These are phyloP conservation scores for Euzetes globulus DNA, from an alignment of 2,888 invertebrate species.

Conservation along the genomic window DNA sequence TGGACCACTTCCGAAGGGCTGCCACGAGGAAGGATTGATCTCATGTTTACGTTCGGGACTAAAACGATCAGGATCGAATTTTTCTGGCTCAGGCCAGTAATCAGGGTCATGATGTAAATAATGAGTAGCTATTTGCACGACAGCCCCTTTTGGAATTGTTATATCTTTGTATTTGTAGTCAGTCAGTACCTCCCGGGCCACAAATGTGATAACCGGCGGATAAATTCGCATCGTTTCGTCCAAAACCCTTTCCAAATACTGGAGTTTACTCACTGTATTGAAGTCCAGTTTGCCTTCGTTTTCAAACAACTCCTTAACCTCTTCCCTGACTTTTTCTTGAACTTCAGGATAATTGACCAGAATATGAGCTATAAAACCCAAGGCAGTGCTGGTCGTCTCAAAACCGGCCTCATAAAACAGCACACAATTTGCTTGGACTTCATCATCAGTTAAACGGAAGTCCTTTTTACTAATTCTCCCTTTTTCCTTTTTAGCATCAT, in stretches of 20 bases:
- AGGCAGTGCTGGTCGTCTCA: slow-evolving; percentile 40
- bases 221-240: slow-evolving; percentile 39
- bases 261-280: slow-evolving; percentile 37
- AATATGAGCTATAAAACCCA: slow-evolving; percentile 39
- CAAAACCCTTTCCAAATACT: slow-evolving; percentile 39
- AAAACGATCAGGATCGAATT: slow-evolving; percentile 43
- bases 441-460: slow-evolving; percentile 26
- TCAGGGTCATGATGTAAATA: slow-evolving; percentile 43
- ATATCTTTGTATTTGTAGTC: slow-evolving; percentile 38
- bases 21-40: slow-evolving; percentile 34
- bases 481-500: too few relatives aligned
- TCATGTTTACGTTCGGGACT: slow-evolving; percentile 10
- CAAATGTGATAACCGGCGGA: slow-evolving; percentile 41
- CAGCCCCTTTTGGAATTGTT: slow-evolving; percentile 41
- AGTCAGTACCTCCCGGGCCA: slow-evolving; percentile 31
- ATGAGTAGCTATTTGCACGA: slow-evolving; percentile 42
- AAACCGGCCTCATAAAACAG: slow-evolving; percentile 38
- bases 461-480: neutral
- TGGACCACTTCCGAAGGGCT: slow-evolving; percentile 41
- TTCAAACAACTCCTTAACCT: slow-evolving; percentile 32
- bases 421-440: slow-evolving; percentile 33
- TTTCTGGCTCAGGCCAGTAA: slow-evolving; percentile 42
- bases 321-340: slow-evolving; percentile 39
- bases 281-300: slow-evolving; percentile 38
- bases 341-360: slow-evolving; percentile 38